These are phyloP conservation scores for Cephalopholis sonnerati DNA, from an alignment of 2,113 vertebrate species.

Conservation along the genomic window DNA sequence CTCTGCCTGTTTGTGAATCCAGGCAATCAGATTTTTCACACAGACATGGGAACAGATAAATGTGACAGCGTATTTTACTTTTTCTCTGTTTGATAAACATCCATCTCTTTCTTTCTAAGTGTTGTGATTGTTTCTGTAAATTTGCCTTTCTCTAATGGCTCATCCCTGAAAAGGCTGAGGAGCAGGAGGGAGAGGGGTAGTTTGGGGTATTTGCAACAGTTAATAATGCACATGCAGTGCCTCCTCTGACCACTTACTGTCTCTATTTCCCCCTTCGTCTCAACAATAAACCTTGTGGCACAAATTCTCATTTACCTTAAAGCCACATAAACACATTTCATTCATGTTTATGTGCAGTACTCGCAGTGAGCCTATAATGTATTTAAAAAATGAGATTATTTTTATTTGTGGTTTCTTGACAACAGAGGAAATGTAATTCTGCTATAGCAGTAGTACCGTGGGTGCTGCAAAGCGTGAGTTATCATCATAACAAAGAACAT, in stretches of 20 bases:
- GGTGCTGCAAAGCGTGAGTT: conserved; percentile 22
- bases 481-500: conserved; percentile 24
- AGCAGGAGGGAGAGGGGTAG: too few relatives aligned
- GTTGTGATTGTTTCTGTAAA: conserved; percentile 15
- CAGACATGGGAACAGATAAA: conserved; percentile 1
- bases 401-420: conserved; percentile 12
- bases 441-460: not conserved
- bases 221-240: conserved; percentile 40
- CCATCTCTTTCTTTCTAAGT: not conserved
- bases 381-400: not conserved
- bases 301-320: conserved; percentile 20
- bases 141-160: not conserved
- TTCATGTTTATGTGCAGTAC: not conserved
- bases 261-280: conserved; percentile 49
- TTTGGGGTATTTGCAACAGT: not conserved
- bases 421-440: not conserved
- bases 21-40: conserved; percentile 3
- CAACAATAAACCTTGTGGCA: conserved; percentile 2
- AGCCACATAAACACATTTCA: not conserved
- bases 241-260: conserved; percentile 61
- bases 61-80: conserved; percentile 12
- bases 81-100: not conserved
- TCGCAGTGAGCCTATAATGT: not conserved
- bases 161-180: not conserved
- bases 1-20: conserved; percentile 26